Evolutionary conservation across 92 coral and sea anemone genomes (phyloP).

Genomic region (Montipora capitata): DNA sequence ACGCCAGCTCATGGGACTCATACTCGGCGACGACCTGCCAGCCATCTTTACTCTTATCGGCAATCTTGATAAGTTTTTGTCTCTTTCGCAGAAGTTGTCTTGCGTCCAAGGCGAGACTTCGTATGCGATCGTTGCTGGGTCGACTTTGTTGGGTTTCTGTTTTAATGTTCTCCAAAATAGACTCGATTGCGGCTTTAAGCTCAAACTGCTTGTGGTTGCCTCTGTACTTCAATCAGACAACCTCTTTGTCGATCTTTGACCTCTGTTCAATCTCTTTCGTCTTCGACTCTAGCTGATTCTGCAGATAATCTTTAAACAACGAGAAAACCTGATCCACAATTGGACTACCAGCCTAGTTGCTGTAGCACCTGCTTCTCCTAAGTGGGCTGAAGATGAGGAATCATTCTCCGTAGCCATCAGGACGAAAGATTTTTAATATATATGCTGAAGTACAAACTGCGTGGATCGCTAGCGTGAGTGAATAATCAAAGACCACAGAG

Average conservation of each 20-base stretch:
- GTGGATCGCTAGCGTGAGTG: too few species aligned
- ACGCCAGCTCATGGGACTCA: too few species aligned
- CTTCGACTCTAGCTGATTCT: constrained; percentile 17
- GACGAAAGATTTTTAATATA: neutral
- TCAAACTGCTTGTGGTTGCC: neutral
- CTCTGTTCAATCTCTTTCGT: neutral
- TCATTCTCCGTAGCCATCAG: constrained; percentile 7
- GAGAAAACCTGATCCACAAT: constrained; percentile 15
- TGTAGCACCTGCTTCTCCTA: constrained; percentile 5
- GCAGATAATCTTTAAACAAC: neutral
- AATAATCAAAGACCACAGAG: too few species aligned
- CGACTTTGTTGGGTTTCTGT: too few species aligned
- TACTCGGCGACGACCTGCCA: too few species aligned
- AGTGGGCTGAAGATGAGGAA: constrained; percentile 4
- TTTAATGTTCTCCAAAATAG: neutral
- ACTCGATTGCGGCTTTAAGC: constrained; percentile 22
- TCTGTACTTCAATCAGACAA: too few species aligned
- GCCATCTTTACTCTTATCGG: too few species aligned
- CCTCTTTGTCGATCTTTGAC: too few species aligned
- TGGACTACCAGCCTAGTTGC: constrained; percentile 1
- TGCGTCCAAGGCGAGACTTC: neutral
- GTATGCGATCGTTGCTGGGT: too few species aligned
- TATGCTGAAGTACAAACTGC: neutral
- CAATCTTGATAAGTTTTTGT: too few species aligned
- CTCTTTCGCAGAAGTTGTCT: neutral